Base-by-base conservation (phyloP, 53 echinoderm and acorn worm genomes). In the Paelopatides confundens region DNA sequence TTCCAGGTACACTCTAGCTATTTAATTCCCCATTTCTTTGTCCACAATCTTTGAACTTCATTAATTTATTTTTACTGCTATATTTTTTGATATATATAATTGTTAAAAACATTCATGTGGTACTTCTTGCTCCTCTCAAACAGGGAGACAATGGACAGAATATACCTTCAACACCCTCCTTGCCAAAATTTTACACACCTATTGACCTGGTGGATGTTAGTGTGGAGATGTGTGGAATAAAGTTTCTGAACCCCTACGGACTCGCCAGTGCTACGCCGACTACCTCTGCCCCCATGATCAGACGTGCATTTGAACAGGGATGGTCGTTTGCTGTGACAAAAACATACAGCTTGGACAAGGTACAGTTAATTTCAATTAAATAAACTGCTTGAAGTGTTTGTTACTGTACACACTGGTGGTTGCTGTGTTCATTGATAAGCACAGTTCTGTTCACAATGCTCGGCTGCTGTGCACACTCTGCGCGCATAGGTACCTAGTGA, bases 251-350 rank as follows among this genome's bases (percentile, higher is more conserved):
- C 66, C 99, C 99, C 48, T 96, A 93, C 62, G 99, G 99, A 24
- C 76, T 99, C 76, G 99, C 99, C 68, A 99, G 99, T 50, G 99
- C 99, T 70, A 94, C 99, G 4, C 95, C 99, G 40, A 96, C 99
- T 49, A 99, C 99, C 35, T 90, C 99, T 6, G 94, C 94, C 4
- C 87, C 99, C 14, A 99, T 99, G 99, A 96, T 99, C 64, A 88
- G 99, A 58, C 89, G 96, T 34, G 95, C 92, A 54, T 99, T 99
- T 65, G 66, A 96, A 46, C 90, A 90, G 49, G 99, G 99, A 3
- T 99, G 99, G 99, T 94, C 94, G 0, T 99, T 96, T 87, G 89
- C 83, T 23, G 96, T 99, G 53, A 96, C 99, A 12, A 99, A 99
- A 90, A 99, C 99, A 1, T 99, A 94, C 81, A 88, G 92, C 26